Conservation (phyloP, 2,113 vertebrate species). For the Cygnus atratus region DNA sequence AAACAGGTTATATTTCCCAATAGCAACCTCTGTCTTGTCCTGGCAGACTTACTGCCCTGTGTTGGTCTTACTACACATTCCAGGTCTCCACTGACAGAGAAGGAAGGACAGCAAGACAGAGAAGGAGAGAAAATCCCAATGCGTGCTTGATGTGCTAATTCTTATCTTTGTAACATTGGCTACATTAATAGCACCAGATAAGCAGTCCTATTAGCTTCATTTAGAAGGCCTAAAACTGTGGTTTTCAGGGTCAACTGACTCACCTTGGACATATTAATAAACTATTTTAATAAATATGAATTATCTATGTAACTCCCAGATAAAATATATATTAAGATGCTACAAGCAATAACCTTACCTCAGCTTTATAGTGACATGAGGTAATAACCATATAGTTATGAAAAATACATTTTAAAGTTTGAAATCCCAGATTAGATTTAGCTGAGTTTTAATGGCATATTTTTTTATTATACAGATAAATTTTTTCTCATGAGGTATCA, state of each 20-base stretch:
- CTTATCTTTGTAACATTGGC: background rate
- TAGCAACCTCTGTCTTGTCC: background rate
- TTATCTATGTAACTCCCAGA: slow-evolving; percentile 39
- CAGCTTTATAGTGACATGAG: slow-evolving; percentile 47
- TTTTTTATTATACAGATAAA: slow-evolving; percentile 35
- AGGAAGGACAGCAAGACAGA: background rate
- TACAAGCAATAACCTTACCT: slow-evolving; percentile 58
- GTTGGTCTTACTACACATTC: background rate
- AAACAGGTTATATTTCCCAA: background rate
- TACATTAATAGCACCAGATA: background rate
- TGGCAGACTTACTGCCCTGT: background rate
- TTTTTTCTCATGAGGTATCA: slow-evolving; percentile 9
- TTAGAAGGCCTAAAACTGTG: slow-evolving; percentile 29
- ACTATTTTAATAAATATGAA: slow-evolving; percentile 65
- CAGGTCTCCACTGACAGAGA: background rate
- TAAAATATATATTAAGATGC: slow-evolving; percentile 58
- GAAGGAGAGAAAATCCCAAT: background rate
- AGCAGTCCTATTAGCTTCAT: slow-evolving; percentile 7
- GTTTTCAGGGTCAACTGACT: slow-evolving; percentile 59
- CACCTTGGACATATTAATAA: slow-evolving; percentile 64
- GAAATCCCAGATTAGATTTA: slow-evolving; percentile 22
- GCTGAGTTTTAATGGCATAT: background rate
- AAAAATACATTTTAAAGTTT: slow-evolving; percentile 53
- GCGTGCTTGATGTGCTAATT: background rate
- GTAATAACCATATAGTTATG: slow-evolving; percentile 45